Conservation (phyloP, 2,113 vertebrate genomes). For the Rissa tridactyla region DNA sequence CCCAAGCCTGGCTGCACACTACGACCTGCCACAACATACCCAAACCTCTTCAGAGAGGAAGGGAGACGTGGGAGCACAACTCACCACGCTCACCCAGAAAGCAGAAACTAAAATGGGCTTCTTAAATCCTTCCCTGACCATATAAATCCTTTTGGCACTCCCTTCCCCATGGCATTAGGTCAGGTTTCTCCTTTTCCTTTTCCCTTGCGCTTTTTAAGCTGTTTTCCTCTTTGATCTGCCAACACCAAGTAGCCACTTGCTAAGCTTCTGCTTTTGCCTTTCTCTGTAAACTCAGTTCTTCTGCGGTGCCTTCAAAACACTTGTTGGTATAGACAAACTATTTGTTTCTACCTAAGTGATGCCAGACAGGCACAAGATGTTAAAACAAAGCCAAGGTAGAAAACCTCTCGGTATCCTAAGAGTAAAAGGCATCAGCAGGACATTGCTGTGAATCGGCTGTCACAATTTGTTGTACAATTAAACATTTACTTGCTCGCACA, state of each 20-base stretch:
- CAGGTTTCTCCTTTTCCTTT: neutral
- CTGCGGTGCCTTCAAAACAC: neutral
- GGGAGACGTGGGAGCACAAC: neutral
- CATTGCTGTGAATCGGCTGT: neutral
- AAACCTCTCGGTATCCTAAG: neutral
- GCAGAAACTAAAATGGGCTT: neutral
- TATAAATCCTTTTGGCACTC: neutral
- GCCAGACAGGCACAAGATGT: neutral
- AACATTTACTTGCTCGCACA: neutral
- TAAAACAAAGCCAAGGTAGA: neutral
- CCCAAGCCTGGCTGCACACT: neutral
- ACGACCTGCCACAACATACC: neutral
- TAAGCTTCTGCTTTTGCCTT: neutral
- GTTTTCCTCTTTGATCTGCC: neutral
- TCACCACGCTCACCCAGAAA: fast-evolving
- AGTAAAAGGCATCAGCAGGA: neutral
- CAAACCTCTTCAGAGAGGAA: neutral
- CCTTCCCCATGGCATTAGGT: neutral
- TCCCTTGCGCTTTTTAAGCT: neutral
- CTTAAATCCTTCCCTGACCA: neutral
- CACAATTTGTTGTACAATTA: neutral
- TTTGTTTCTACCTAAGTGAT: neutral
- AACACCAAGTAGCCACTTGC: neutral
- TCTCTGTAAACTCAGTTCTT: neutral
- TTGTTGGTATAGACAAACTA: neutral